These are phyloP conservation scores for Cynopterus sphinx DNA, from an alignment of 2,797 vertebrate species.

Conservation along the genomic window DNA sequence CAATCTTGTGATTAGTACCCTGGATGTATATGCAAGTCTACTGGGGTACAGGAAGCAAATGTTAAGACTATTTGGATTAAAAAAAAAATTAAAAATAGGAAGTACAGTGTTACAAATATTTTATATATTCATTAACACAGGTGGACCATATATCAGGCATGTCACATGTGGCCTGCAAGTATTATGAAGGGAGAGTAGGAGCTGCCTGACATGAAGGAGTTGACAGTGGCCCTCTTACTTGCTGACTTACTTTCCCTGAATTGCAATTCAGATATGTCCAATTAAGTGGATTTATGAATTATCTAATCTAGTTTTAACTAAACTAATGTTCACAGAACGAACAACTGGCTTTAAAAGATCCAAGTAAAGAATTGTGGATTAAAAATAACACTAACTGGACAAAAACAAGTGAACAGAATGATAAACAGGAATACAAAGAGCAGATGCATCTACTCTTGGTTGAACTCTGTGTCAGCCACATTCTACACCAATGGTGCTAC, in stretches of 20 bases:
- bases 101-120: not conserved
- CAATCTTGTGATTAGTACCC: not conserved
- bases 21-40: not conserved
- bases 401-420: not conserved
- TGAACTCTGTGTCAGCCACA: not conserved
- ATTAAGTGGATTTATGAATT: not conserved
- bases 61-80: not conserved
- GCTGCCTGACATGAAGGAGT: not conserved
- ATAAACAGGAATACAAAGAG: not conserved
- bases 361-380: conserved; percentile 25
- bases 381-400: conserved; percentile 17
- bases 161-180: not conserved
- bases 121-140: not conserved
- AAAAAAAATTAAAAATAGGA: not conserved
- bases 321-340: conserved; percentile 48
- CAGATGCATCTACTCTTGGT: not conserved
- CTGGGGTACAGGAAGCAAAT: not conserved
- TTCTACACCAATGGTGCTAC: not conserved
- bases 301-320: conserved; percentile 47
- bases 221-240: too few relatives aligned
- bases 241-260: not conserved
- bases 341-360: conserved; percentile 43
- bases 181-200: not conserved
- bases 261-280: not conserved
- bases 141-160: not conserved